Evolutionary conservation across 2,797 vertebrate genomes (phyloP).

Genomic region (Bufotes viridis): DNA sequence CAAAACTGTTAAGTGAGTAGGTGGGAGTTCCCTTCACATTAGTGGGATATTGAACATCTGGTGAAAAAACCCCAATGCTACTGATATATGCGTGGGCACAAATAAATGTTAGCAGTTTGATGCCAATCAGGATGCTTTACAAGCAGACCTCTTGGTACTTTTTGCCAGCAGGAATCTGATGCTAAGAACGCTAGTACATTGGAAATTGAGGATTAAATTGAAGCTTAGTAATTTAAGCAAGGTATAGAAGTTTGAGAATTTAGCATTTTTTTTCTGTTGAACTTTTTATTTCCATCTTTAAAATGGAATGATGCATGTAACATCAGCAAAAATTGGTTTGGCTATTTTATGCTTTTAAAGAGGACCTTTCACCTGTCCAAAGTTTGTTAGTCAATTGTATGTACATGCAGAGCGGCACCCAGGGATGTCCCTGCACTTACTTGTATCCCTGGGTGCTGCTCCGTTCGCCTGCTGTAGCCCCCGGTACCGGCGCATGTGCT

Average conservation of each 20-base stretch:
- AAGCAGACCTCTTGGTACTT: constrained; percentile 59
- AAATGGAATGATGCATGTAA: constrained; percentile 8
- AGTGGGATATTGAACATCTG: constrained; percentile 61
- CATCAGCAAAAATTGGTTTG: not conserved
- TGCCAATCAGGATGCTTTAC: constrained; percentile 62
- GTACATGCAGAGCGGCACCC: too few species aligned
- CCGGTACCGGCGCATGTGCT: too few species aligned
- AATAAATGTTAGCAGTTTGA: constrained; percentile 60
- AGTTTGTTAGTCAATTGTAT: too few species aligned
- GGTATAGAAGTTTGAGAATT: constrained; percentile 51
- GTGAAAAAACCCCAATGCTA: constrained; percentile 59
- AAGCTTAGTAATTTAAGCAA: constrained; percentile 55
- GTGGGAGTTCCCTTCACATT: constrained; percentile 58
- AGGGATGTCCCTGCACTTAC: too few species aligned
- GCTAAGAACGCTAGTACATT: constrained; percentile 51
- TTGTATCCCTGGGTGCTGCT: too few species aligned
- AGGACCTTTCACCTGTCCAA: too few species aligned
- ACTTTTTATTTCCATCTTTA: constrained; percentile 42
- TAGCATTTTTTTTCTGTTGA: constrained; percentile 36
- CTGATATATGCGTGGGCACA: constrained; percentile 61
- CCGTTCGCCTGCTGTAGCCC: too few species aligned
- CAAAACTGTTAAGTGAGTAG: constrained; percentile 59
- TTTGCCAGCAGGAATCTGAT: constrained; percentile 47
- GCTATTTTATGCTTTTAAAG: not conserved
- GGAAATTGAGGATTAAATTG: constrained; percentile 48